phyloP scores from a whole-genome alignment of 2,113 vertebrate genomes.

The Columba livia region DNA sequence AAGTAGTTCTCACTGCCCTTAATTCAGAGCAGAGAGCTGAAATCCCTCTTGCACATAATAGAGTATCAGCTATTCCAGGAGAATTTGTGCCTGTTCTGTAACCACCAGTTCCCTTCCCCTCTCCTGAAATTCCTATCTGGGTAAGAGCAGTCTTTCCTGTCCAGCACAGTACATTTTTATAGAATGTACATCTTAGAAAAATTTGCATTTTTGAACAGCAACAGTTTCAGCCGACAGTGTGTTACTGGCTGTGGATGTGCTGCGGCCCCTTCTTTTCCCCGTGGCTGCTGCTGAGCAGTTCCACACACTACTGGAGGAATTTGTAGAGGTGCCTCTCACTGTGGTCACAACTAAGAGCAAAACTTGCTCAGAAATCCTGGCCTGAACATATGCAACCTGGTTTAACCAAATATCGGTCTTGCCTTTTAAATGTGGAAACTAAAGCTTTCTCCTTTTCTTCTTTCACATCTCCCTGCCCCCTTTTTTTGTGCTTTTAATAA shows the following conservation, averaged over 20 bases:
- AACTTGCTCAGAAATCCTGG: not conserved
- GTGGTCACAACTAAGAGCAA: not conserved
- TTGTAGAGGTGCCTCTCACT: not conserved
- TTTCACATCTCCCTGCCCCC: fast-evolving
- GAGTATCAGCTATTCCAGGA: not conserved
- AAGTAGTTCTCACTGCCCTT: not conserved
- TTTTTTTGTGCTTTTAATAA: not conserved
- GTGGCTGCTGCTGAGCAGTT: not conserved
- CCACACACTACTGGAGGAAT: not conserved
- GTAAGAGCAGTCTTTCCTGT: not conserved
- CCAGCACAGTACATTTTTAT: not conserved
- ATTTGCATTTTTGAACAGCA: not conserved
- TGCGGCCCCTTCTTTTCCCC: not conserved
- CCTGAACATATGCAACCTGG: not conserved
- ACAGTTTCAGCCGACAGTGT: not conserved
- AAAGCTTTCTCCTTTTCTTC: not conserved
- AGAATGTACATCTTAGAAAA: not conserved
- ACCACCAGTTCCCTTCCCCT: not conserved
- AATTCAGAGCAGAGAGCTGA: constrained; percentile 16
- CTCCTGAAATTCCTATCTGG: not conserved
- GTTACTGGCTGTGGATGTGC: not conserved
- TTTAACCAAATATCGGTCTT: not conserved
- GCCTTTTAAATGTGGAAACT: not conserved
- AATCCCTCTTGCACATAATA: not conserved
- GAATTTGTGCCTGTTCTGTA: not conserved